Base-by-base conservation (phyloP, 2,888 invertebrate species). In the Andrena bicolor region DNA sequence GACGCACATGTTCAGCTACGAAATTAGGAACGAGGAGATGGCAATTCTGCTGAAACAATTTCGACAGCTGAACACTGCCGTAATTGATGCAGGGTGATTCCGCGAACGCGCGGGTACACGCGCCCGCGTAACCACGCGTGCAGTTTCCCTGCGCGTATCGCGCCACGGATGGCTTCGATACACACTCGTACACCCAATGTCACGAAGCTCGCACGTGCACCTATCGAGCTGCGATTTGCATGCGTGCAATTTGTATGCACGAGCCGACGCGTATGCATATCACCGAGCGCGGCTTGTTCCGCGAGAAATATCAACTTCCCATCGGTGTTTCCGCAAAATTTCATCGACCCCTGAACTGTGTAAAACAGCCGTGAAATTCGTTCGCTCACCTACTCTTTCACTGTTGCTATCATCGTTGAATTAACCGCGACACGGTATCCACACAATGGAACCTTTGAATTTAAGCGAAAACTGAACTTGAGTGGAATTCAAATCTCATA, bases 171-270 rank as follows among this genome's bases (percentile, higher is more conserved):
- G 49, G 28, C 10, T 51, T 60, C 64, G 65, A 56, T 76, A 56
- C 64, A 66, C 61, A n/a, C 20, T 51, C 26, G n/a, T 30, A 26
- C 16, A 8, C n/a, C 41, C 63, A 63, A 66, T 75, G 66, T 65
- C 72, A 77, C 72, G 65, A 26, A 58, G 65, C 53, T 60, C 75
- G 65, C 75, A 68, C 65, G 71, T 64, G 65, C 56, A 70, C n/a
- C 75, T 80, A 82, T 76, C 84, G 76, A 60, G 53, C 23, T 20
- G 69, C 76, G 32, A 86, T 86, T 84, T 85, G 80, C 87, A 84
- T 80, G 82, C 83, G 85, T 81, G 76, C 80, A 74, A 83, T 87
- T 87, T 85, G 82, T 82, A 84, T 86, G 68, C 66, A 63, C 58
- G 70, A 61, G 61, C 64, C 76, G 82, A 64, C 75, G 77, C 75